phyloP scores from a whole-genome alignment of 2,797 vertebrate species.

The Loris lydekkerianus region DNA sequence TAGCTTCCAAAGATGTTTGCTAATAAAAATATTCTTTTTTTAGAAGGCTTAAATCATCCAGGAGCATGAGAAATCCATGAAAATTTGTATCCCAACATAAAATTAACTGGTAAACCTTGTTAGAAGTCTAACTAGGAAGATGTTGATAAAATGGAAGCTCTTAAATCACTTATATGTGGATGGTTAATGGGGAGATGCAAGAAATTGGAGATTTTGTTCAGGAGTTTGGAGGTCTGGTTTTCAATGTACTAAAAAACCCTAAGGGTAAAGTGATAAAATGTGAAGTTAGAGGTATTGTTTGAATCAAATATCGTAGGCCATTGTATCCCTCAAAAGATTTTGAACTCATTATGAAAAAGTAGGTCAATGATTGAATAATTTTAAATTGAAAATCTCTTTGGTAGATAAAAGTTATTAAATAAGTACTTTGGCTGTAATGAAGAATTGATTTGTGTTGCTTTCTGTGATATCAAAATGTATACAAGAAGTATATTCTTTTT shows the following conservation, averaged over 20 bases:
- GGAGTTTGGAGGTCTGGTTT: not conserved
- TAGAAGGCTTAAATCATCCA: not conserved
- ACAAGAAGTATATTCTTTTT: not conserved
- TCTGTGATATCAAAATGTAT: not conserved
- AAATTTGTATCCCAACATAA: not conserved
- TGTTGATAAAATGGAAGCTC: not conserved
- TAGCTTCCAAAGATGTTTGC: not conserved
- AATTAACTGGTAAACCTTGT: not conserved
- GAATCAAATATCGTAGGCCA: not conserved
- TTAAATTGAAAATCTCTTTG: not conserved
- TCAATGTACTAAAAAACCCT: not conserved
- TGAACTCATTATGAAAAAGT: not conserved
- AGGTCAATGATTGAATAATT: not conserved
- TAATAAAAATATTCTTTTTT: not conserved
- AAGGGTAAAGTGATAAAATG: not conserved
- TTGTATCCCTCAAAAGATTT: not conserved
- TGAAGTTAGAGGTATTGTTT: not conserved
- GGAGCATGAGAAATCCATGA: not conserved
- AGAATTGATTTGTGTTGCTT: not conserved
- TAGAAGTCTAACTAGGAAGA: not conserved
- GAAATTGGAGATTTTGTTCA: not conserved
- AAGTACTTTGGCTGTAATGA: not conserved
- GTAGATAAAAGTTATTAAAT: not conserved
- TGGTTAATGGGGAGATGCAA: not conserved
- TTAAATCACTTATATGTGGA: not conserved